A percentile compares a stretch with the other conserved stretches of the same genome.
These are phyloP conservation scores for Bucorvus abyssinicus DNA, from an alignment of 2,797 vertebrate genomes.

Conservation along the genomic window DNA sequence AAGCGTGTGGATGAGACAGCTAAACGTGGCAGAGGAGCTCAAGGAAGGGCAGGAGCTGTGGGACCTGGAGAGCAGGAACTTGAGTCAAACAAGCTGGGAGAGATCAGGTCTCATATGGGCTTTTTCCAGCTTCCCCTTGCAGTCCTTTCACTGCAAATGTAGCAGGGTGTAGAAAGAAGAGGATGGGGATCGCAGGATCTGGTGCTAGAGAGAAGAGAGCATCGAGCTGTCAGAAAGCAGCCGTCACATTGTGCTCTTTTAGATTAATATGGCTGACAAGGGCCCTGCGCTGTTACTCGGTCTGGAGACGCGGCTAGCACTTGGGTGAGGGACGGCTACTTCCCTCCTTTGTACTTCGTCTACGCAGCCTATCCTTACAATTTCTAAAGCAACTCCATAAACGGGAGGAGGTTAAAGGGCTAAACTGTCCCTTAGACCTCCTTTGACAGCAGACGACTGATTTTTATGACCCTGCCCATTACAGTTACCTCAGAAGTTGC, in stretches of 20 bases:
- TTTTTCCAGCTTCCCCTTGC: not conserved
- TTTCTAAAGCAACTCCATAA: not conserved
- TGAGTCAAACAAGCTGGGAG: not conserved
- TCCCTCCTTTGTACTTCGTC: not conserved
- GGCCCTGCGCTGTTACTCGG: not conserved
- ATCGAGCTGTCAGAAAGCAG: not conserved
- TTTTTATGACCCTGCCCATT: not conserved
- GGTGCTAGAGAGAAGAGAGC: not conserved
- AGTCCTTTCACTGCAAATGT: not conserved
- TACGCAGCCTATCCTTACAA: not conserved
- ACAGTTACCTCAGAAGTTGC: not conserved
- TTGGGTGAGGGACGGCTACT: not conserved
- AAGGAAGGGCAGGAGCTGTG: not conserved
- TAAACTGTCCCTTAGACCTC: not conserved
- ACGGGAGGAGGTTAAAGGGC: not conserved
- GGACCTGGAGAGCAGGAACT: not conserved
- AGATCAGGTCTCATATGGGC: rapidly evolving
- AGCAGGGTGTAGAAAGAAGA: not conserved
- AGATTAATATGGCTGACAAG: not conserved
- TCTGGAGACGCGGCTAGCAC: not conserved
- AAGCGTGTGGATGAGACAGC: rapidly evolving
- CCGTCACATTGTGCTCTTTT: not conserved
- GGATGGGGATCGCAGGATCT: rapidly evolving
- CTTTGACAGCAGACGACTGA: rapidly evolving
- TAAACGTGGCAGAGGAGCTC: not conserved